Base-by-base conservation (phyloP, 2,888 invertebrate species). In the Isoperla grammatica region DNA sequence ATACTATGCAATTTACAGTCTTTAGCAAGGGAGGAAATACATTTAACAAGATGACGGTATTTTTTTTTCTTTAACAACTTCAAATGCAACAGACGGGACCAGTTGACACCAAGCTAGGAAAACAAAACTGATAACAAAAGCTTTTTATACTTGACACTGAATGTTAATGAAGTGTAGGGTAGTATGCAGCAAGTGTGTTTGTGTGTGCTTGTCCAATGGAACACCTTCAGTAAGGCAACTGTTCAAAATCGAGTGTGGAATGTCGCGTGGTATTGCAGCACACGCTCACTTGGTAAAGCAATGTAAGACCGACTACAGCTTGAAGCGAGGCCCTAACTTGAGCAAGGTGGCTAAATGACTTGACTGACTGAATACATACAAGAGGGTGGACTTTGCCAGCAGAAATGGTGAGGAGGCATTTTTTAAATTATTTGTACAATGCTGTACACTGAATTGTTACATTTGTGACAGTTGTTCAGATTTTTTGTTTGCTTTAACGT, bases 71-170 rank as follows among this genome's bases (percentile, higher is more conserved):
- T 39, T 62, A 61, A 64, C 61, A 62, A 64, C 61, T 60, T 62
- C 61, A 65, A 65, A 65, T 64, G 65, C 64, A 64, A 65, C 64
- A 63, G 61, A 65, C 57, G 58, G 62, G 63, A 56, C 60, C 57
- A 57, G 57, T 60, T 63, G 62, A 64, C 62, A 64, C 59, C 61
- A 65, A 65, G 65, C 65, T 62, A 59, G 61, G 59, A 39, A 60
- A 55, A 54, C 56, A 60, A 59, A 8, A 46, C 46, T 59, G 40
- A 43, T 46, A 55, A 61, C 53, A 61, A 54, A 53, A 57, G 39
- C 35, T 57, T 29, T 29, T 46, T 57, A 60, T 49, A 53, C 55
- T 63, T 58, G 55, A 60, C 57, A 60, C 46, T 54, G 56, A 54
- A 61, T 56, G 54, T 62, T 42, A 23, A 53, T 59, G 43, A 45